phyloP scores from a whole-genome alignment of 2,113 vertebrate genomes.

The Pipra filicauda region DNA sequence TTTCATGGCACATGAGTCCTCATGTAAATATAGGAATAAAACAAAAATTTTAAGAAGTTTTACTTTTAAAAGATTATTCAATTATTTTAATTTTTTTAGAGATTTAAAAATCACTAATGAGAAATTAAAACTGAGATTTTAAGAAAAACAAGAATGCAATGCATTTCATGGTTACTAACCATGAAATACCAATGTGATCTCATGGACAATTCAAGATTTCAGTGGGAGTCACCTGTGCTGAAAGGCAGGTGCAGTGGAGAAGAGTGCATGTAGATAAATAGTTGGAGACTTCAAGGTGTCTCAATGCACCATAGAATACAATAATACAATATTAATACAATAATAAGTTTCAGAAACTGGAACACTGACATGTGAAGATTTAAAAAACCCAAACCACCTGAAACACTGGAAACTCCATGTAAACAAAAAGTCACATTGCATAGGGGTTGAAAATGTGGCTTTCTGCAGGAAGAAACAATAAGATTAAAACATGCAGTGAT shows the following conservation, averaged over 20 bases:
- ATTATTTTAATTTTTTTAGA: not conserved
- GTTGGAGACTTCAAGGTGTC: not conserved
- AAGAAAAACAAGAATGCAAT: not conserved
- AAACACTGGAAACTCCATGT: not conserved
- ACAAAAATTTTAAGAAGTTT: not conserved
- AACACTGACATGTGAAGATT: not conserved
- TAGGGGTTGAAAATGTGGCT: not conserved
- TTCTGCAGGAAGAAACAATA: not conserved
- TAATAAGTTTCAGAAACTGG: not conserved
- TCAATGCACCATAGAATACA: not conserved
- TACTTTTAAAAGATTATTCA: not conserved
- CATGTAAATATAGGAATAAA: not conserved
- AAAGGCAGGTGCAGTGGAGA: not conserved
- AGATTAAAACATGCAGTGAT: not conserved
- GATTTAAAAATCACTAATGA: not conserved
- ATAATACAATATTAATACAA: not conserved
- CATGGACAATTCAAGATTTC: not conserved
- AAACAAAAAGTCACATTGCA: not conserved
- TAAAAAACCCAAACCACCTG: fast-evolving
- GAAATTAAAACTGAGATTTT: not conserved
- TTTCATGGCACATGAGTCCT: not conserved
- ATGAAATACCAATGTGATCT: not conserved
- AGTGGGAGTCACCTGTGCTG: not conserved
- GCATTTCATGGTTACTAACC: not conserved
- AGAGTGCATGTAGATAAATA: not conserved